Conservation (phyloP, 2,888 invertebrate species). For the Girardia tigrina region DNA sequence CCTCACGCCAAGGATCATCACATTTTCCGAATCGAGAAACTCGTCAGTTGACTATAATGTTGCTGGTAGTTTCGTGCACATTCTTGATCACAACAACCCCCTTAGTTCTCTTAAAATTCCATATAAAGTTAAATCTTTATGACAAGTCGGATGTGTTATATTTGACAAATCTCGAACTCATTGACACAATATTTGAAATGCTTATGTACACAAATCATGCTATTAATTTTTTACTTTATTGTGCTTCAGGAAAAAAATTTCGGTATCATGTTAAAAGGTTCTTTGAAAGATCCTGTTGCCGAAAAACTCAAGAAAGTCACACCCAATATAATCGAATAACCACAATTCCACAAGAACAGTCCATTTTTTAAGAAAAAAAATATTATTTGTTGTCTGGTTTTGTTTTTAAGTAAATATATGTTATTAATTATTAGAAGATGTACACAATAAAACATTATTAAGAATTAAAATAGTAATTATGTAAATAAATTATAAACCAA, state of each 20-base stretch:
- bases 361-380: not conserved
- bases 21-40: not conserved
- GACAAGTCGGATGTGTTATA: not conserved
- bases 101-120: constrained; percentile 12
- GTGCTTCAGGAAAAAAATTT: constrained; percentile 18
- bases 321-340: not conserved
- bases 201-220: constrained; percentile 30
- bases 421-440: too few species aligned
- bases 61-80: not conserved
- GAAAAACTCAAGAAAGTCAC: not conserved
- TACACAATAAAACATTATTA: too few species aligned
- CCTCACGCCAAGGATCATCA: not conserved
- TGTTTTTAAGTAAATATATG: too few species aligned
- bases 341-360: not conserved
- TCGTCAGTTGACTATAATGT: constrained; percentile 21
- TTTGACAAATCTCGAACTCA: not conserved
- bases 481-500: too few species aligned
- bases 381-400: too few species aligned
- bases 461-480: too few species aligned
- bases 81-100: constrained; percentile 24
- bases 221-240: constrained; percentile 25
- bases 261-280: not conserved
- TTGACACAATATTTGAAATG: constrained; percentile 20
- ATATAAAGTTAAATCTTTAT: not conserved
- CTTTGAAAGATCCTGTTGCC: not conserved